Evolutionary conservation across 2,113 vertebrate species (phyloP).

Genomic region (Australoheros scitulus): DNA sequence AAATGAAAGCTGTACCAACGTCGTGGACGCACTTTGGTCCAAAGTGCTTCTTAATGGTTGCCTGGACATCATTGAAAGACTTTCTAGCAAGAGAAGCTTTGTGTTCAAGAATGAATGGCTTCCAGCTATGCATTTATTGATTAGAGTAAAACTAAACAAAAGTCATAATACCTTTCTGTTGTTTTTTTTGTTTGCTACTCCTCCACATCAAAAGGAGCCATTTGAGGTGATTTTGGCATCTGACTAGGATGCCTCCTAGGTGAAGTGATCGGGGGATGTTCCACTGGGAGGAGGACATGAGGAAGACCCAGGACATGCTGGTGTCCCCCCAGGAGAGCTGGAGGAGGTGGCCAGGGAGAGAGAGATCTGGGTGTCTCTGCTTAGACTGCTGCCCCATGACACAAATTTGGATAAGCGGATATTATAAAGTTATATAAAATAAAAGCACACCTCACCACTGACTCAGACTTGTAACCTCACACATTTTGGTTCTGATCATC

Average conservation of each 20-base stretch:
- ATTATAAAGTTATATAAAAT: not conserved
- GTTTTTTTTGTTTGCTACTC: too few relatives aligned
- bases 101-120: not conserved
- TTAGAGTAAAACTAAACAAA: not conserved
- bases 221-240: not conserved
- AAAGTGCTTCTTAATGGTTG: not conserved
- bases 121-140: not conserved
- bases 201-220: not conserved
- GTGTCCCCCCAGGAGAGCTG: not conserved
- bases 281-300: not conserved
- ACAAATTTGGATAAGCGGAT: not conserved
- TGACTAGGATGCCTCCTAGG: not conserved
- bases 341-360: not conserved
- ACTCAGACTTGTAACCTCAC: too few relatives aligned
- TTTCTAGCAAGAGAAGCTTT: not conserved
- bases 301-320: not conserved
- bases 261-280: not conserved
- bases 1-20: not conserved
- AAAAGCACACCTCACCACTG: too few relatives aligned
- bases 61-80: not conserved
- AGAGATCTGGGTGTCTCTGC: not conserved
- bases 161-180: not conserved
- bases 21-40: not conserved
- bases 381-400: not conserved
- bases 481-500: too few relatives aligned